phyloP scores from a whole-genome alignment of 1,140 invertebrate genomes.

The Tetragonula clypearis region DNA sequence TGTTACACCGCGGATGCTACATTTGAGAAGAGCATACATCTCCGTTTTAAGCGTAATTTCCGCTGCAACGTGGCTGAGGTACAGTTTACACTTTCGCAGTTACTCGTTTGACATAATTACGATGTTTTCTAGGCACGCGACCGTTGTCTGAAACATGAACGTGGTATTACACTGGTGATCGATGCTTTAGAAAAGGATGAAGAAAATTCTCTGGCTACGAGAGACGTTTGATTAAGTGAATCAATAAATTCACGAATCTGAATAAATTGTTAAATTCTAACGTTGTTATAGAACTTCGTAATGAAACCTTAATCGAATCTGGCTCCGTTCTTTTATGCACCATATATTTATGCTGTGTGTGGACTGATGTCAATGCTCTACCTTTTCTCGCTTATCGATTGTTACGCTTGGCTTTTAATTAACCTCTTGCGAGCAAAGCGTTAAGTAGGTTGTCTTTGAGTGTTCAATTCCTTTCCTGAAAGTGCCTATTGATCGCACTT shows the following conservation, averaged over 20 bases:
- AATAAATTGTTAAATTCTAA: neutral
- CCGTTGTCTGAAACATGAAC: neutral
- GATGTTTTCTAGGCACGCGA: conserved; percentile 33
- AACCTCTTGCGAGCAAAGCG: neutral
- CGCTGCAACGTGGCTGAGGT: neutral
- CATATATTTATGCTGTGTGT: neutral
- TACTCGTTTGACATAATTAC: conserved; percentile 16
- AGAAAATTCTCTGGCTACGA: neutral
- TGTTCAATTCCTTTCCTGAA: neutral
- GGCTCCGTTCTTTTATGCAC: neutral
- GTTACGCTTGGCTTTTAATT: neutral
- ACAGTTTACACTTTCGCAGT: neutral
- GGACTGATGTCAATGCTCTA: neutral
- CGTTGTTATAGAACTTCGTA: neutral
- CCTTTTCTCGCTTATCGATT: neutral
- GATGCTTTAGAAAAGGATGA: neutral
- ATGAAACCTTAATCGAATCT: neutral
- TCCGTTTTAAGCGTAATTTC: neutral
- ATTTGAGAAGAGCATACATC: conserved; percentile 15
- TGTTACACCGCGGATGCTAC: neutral
- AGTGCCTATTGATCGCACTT: no score
- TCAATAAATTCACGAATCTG: neutral
- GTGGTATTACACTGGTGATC: neutral
- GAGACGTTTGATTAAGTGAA: neutral
- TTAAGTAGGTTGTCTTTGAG: neutral